Conservation (phyloP, 2,113 vertebrate species). For the Cettia cetti region DNA sequence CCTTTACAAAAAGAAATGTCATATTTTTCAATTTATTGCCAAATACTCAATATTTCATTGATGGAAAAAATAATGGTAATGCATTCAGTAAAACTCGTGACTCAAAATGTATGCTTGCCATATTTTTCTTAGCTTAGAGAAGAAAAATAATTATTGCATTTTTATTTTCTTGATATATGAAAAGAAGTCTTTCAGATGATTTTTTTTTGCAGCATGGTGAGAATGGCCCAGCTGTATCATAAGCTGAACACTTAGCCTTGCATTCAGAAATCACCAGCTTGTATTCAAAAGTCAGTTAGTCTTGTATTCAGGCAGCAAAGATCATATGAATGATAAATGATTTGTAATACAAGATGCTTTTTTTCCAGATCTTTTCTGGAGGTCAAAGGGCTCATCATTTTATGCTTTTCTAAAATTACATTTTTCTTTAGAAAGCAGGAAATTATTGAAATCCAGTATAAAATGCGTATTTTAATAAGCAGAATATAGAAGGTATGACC, state of each 20-base stretch:
- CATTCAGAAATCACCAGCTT: constrained; percentile 47
- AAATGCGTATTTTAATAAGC: not conserved
- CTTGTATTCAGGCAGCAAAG: constrained; percentile 47
- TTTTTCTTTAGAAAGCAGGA: constrained; percentile 17
- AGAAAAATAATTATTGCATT: constrained; percentile 37
- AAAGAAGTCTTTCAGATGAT: constrained; percentile 28
- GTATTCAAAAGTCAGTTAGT: constrained; percentile 39
- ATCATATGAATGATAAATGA: constrained; percentile 42
- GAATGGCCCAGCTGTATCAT: constrained; percentile 53
- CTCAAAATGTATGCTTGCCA: not conserved
- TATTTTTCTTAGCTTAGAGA: constrained; percentile 10
- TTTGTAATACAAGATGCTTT: constrained; percentile 10
- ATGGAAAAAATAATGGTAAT: not conserved
- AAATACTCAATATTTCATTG: not conserved
- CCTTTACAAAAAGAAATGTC: not conserved
- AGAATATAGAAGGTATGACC: not conserved
- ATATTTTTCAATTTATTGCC: not conserved
- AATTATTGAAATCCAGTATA: constrained; percentile 13
- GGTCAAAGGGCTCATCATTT: constrained; percentile 6
- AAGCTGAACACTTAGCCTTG: constrained; percentile 30
- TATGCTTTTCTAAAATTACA: not conserved
- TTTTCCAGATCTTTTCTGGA: not conserved
- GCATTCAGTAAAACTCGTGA: not conserved
- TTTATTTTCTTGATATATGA: constrained; percentile 25
- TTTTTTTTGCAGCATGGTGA: not conserved